phyloP scores from a whole-genome alignment of 1,140 invertebrate genomes.

The Laupala kohalensis region DNA sequence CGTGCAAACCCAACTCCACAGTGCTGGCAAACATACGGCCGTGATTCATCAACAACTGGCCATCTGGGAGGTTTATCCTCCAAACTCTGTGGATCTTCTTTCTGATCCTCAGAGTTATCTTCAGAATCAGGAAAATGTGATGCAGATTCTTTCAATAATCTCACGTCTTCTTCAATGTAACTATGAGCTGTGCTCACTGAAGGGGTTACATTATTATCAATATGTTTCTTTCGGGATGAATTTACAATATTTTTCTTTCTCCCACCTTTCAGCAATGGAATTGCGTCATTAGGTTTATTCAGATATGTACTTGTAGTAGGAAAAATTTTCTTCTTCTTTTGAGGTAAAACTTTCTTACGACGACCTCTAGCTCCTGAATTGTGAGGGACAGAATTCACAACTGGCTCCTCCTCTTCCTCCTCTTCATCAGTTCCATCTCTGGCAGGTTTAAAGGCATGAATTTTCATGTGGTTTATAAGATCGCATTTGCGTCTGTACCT shows the following conservation, averaged over 20 bases:
- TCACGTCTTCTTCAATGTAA: constrained; percentile 33
- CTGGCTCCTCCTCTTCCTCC: constrained; percentile 21
- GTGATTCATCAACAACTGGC: constrained; percentile 53
- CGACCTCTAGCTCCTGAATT: constrained; percentile 24
- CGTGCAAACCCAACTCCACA: constrained; percentile 66
- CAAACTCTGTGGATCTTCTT: constrained; percentile 16
- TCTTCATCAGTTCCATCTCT: constrained; percentile 20
- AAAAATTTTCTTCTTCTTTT: constrained; percentile 26
- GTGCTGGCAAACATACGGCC: constrained; percentile 66
- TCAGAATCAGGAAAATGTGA: constrained; percentile 19
- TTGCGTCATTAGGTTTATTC: not conserved
- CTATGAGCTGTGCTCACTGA: not conserved
- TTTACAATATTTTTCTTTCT: constrained; percentile 12
- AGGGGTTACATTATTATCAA: not conserved
- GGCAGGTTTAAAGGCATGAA: constrained; percentile 54
- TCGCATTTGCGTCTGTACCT: constrained; percentile 62
- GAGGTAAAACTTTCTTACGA: constrained; percentile 28
- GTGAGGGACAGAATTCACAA: not conserved
- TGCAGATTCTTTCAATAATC: constrained; percentile 30
- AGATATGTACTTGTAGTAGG: constrained; percentile 14
- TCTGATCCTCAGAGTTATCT: constrained; percentile 4
- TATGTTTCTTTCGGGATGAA: not conserved
- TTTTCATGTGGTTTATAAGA: constrained; percentile 67
- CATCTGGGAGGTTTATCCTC: constrained; percentile 27
- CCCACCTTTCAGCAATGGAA: constrained; percentile 21